Evolutionary conservation across 1,140 invertebrate species (phyloP).

Genomic region (Thaumetopoea pityocampa): DNA sequence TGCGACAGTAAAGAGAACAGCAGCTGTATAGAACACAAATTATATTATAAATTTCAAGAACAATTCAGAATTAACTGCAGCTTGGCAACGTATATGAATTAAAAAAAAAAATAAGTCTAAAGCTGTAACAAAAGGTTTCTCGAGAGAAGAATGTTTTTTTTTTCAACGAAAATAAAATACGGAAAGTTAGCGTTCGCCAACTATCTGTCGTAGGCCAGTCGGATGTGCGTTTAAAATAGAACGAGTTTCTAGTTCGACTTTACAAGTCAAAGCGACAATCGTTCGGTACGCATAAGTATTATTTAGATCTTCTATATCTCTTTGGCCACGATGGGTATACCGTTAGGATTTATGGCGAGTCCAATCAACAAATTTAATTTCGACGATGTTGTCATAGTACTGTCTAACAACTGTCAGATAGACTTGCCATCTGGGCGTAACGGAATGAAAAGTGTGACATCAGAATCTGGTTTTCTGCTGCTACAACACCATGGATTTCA

Average conservation of each 20-base stretch:
- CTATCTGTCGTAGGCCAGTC: slow-evolving; percentile 48
- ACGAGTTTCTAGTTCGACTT: slow-evolving; percentile 39
- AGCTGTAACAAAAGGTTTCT: slow-evolving; percentile 45
- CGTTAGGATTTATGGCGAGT: slow-evolving; percentile 11
- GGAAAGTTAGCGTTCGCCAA: slow-evolving; percentile 51
- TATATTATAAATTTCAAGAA: slow-evolving; percentile 16
- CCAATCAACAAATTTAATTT: too few species aligned
- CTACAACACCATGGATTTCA: too few species aligned
- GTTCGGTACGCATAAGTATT: slow-evolving; percentile 23
- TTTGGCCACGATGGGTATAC: not conserved
- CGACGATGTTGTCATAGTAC: too few species aligned
- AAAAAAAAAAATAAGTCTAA: slow-evolving; percentile 10
- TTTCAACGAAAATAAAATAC: slow-evolving; percentile 60
- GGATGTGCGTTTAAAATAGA: slow-evolving; percentile 53
- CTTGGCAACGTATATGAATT: slow-evolving; percentile 8
- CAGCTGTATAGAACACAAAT: slow-evolving; percentile 14
- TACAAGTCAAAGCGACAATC: slow-evolving; percentile 43
- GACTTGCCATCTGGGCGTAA: too few species aligned
- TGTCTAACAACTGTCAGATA: too few species aligned
- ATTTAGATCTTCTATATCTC: slow-evolving; percentile 17
- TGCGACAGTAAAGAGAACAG: slow-evolving; percentile 8
- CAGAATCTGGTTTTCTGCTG: too few species aligned
- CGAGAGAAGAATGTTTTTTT: slow-evolving; percentile 45
- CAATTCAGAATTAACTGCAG: slow-evolving; percentile 10
- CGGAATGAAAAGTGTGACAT: too few species aligned